Conservation (phyloP, 2,113 vertebrate species). For the Delphinapterus leucas region DNA sequence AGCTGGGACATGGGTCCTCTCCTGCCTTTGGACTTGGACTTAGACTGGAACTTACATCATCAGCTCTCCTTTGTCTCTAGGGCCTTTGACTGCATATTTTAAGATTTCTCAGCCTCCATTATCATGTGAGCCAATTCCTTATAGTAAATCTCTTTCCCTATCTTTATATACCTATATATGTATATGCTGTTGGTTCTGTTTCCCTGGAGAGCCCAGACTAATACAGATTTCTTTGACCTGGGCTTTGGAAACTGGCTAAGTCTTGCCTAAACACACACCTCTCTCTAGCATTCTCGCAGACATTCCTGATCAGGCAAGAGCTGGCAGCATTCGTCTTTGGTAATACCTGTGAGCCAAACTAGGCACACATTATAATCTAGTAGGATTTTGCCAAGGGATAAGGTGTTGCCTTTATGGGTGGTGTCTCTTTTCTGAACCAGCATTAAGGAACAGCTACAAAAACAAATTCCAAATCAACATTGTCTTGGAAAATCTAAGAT, state of each 20-base stretch:
- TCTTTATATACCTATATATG: neutral
- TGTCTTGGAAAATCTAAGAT: neutral
- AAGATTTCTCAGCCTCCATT: neutral
- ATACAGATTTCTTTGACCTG: neutral
- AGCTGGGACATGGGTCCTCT: neutral
- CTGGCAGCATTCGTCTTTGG: neutral
- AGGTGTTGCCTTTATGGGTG: neutral
- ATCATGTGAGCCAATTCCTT: neutral
- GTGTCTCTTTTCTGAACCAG: neutral
- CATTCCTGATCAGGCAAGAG: neutral
- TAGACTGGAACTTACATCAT: neutral
- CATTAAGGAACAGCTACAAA: neutral
- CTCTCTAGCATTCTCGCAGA: neutral
- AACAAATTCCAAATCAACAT: neutral
- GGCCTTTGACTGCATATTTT: neutral
- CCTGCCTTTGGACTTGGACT: neutral
- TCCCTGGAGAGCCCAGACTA: neutral
- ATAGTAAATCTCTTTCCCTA: neutral
- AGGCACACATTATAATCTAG: neutral
- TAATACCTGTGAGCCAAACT: neutral
- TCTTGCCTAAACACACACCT: neutral
- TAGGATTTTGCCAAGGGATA: neutral
- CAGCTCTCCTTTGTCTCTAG: neutral
- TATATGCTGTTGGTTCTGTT: neutral
- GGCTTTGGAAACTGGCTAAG: neutral